Conservation (phyloP, 2,797 vertebrate genomes). For the Pseudocheirus occidentalis region DNA sequence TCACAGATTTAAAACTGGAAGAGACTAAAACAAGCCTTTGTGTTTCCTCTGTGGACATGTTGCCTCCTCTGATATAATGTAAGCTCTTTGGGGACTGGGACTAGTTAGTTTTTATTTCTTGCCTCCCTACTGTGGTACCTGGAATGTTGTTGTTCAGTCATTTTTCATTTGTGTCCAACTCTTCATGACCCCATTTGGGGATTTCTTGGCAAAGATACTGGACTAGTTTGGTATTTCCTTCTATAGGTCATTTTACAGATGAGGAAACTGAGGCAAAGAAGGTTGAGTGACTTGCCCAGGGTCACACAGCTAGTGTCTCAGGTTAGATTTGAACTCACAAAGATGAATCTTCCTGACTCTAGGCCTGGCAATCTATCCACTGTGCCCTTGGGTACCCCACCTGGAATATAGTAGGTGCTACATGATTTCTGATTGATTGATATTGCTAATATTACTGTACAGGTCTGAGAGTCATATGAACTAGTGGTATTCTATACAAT, state of each 20-base stretch:
- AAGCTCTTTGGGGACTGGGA: background rate
- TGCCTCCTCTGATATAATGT: background rate
- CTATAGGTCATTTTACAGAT: background rate
- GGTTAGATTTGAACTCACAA: background rate
- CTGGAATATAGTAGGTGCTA: background rate
- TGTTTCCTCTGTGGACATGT: background rate
- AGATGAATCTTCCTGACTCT: background rate
- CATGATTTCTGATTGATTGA: background rate
- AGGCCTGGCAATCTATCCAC: background rate
- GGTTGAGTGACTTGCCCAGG: background rate
- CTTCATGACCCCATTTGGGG: background rate
- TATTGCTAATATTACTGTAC: background rate
- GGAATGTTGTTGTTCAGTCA: background rate
- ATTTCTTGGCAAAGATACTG: background rate
- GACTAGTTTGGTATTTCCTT: background rate
- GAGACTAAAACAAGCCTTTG: background rate
- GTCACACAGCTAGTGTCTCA: background rate
- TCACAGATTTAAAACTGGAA: background rate
- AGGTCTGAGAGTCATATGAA: background rate
- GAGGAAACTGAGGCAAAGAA: background rate
- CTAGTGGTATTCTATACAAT: background rate
- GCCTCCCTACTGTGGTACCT: no score
- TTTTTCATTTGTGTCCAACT: background rate
- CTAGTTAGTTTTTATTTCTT: background rate
- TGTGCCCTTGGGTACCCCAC: background rate